These are phyloP conservation scores for Clinocottus analis DNA, from an alignment of 2,113 vertebrate genomes.

Conservation along the genomic window DNA sequence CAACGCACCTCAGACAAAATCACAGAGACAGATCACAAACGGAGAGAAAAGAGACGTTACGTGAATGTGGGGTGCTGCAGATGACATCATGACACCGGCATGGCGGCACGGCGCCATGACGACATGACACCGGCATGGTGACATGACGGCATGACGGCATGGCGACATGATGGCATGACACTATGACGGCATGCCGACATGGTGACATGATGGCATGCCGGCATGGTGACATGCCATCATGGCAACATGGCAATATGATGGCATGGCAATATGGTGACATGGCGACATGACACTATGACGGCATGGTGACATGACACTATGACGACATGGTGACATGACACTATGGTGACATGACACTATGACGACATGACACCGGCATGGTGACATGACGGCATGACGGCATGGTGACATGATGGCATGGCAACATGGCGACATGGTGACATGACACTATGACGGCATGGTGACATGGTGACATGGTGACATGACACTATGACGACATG, in stretches of 20 bases:
- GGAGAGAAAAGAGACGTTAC: conserved; percentile 46
- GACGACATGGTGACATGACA: no score
- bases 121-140: background rate
- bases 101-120: background rate
- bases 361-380: conserved; percentile 8
- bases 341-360: no score
- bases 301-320: background rate
- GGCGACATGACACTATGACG: conserved; percentile 12
- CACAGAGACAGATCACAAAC: conserved; percentile 49
- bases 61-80: conserved; percentile 55
- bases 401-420: background rate
- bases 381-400: background rate
- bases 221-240: conserved; percentile 22
- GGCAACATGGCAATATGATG: no score
- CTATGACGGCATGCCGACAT: background rate
- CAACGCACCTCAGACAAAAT: conserved; percentile 43
- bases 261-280: background rate
- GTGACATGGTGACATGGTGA: no score
- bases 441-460: no score
- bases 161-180: background rate
- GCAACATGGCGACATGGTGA: background rate
- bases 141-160: background rate
- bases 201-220: background rate
- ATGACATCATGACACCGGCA: conserved; percentile 14
- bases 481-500: background rate